Evolutionary conservation across 2,113 vertebrate genomes (phyloP).

Genomic region (Actenoides hombroni): DNA sequence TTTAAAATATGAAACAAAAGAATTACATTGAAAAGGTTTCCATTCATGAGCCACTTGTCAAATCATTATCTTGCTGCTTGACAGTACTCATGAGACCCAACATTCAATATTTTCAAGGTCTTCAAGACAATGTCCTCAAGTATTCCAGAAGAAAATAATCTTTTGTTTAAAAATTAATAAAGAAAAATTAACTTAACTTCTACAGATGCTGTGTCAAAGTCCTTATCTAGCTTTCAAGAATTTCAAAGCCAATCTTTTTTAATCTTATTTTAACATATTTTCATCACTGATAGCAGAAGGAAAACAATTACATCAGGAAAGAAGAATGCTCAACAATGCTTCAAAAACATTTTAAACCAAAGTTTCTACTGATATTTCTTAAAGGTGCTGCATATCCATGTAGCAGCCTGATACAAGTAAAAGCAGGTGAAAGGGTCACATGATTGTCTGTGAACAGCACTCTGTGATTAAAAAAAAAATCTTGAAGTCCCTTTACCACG

Average conservation of each 20-base stretch:
- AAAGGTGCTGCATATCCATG: not conserved
- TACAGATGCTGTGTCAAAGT: not conserved
- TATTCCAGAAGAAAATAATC: not conserved
- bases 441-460: not conserved
- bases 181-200: constrained; percentile 9
- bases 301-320: not conserved
- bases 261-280: not conserved
- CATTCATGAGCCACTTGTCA: not conserved
- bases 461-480: not conserved
- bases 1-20: constrained; percentile 44
- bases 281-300: not conserved
- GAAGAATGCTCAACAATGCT: not conserved
- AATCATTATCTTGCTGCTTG: not conserved
- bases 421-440: not conserved
- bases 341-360: not conserved
- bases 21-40: constrained; percentile 6
- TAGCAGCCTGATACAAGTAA: not conserved
- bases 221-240: not conserved
- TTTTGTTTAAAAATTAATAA: constrained; percentile 30
- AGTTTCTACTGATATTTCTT: not conserved
- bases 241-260: not conserved
- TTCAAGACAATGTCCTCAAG: not conserved
- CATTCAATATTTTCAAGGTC: not conserved
- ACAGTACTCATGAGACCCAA: not conserved
- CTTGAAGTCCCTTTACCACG: not conserved